Base-by-base conservation (phyloP, 2,113 vertebrate species). In the Alexandromys fortis region DNA sequence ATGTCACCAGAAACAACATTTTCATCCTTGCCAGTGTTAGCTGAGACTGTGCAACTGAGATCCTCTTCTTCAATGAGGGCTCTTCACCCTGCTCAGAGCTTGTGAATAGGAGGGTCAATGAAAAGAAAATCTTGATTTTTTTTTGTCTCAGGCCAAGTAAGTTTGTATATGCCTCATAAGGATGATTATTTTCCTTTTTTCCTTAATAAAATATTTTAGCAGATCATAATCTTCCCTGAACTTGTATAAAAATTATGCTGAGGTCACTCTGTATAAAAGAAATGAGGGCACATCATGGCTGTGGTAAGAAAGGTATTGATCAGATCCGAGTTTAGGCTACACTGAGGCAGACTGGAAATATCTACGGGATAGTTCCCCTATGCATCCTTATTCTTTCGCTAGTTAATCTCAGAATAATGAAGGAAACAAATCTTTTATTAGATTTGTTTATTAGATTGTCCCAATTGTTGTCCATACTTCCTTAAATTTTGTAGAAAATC, bases 331-430 rank as follows among this genome's bases (percentile, higher is more conserved):
- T 92, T 58, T 11, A 93, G 10, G 58, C 8, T 42, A 7, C 67
- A 83, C n/a, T 67, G 58, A 28, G 42, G 2, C 3, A 35, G 42
- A 21, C 52, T 76, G 5, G 79, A 9, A n/a, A 3, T 72, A 13
- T 67, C 75, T 90, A 28, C 38, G 73, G 67, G 67, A 73, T 52
- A 22, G 17, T 47, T 86, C 42, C 38, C 30, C 72, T 45, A 0
- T 72, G 2, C 21, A 49, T 82, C 0, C 61, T 67, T 26, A 58
- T 85, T 85, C 81, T 90, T 94, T 94, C 38, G 58, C 76, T 96
- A 85, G 72, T 63, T 96, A 85, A 79, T 92, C 68, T 91, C 95
- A 87, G 93, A 94, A 76, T 94, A 86, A 95, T 47, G 26, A 90
- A 83, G 16, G 47, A 26, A 17, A 73, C 70, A 78, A 65, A 49